Evolutionary conservation across 1,140 invertebrate species (phyloP), one percentile per base, ranked within the genome.

Genomic region (Drusus annulatus): DNA sequence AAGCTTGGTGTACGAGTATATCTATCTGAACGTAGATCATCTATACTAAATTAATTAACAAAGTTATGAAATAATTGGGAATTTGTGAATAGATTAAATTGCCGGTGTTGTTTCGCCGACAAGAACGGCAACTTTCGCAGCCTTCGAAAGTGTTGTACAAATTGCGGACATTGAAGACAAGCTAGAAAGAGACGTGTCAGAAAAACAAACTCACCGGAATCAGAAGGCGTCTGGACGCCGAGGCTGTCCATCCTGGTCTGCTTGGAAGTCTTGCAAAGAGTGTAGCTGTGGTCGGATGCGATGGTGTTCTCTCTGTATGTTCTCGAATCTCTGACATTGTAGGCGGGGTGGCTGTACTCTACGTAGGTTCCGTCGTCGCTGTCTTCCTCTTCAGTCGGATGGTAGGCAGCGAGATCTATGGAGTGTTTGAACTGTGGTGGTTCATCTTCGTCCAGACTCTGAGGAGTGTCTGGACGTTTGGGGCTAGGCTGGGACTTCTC

Each of bases 191-290:
- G 31, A 4, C 2, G 28, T 28, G 6, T 36, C 5, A 28, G 5
- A 2, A 5, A 7, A 36, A 36, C 8, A 7, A 85, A 93, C 93
- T 94, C 88, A 94, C 96, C 95, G 74, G 95, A 96, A 91, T 96
- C 95, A 3, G 95, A 96, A 60, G 95, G 95, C 80, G 95, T 96
- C 84, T 95, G 94, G 3, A 95, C 92, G 58, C 94, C 94, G 52
- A 94, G 90, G 83, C 91, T 91, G 80, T 93, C 92, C 56, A 92
- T 84, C 81, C 88, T 87, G 80, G 90, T 91, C 36, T 86, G 87
- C 68, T 81, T 89, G 82, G 83, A 88, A 84, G 88, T 89, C 83
- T 91, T 92, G 62, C 89, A 90, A 23, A 91, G 87, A 79, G 89
- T 94, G 86, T 95, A 95, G 78, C 94, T 93, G 84, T 95, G 94